These are phyloP conservation scores for Bugula neritina DNA, from an alignment of 2,888 invertebrate genomes.

Conservation along the genomic window DNA sequence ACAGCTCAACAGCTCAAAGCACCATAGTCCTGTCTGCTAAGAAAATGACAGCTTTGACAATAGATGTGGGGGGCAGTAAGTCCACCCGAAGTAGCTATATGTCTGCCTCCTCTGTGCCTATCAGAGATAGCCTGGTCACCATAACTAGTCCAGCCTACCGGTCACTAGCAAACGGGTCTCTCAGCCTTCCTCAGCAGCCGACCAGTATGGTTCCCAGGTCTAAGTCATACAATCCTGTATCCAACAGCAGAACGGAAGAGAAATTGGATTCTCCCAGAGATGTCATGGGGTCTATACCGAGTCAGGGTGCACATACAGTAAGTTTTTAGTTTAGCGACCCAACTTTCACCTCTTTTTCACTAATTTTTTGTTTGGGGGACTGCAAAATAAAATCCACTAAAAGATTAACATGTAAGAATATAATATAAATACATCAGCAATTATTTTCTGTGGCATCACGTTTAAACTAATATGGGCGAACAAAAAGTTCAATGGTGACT, in stretches of 20 bases:
- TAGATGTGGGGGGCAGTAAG: neutral
- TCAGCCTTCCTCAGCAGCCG: neutral
- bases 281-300: too few relatives aligned
- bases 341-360: too few relatives aligned
- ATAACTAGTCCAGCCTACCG: neutral
- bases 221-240: neutral
- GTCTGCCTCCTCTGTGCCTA: neutral
- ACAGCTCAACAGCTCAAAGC: neutral
- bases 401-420: too few relatives aligned
- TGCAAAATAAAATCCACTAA: too few relatives aligned
- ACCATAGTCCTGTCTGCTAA: neutral
- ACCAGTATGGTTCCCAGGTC: neutral
- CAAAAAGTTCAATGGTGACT: too few relatives aligned
- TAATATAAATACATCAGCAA: too few relatives aligned
- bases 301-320: too few relatives aligned
- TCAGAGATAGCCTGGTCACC: constrained; percentile 2
- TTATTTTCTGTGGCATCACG: too few relatives aligned
- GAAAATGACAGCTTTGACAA: constrained; percentile 10
- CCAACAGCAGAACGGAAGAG: neutral
- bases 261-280: too few relatives aligned
- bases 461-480: too few relatives aligned
- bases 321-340: too few relatives aligned
- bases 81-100: neutral
- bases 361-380: too few relatives aligned
- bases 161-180: neutral